phyloP scores from a whole-genome alignment of 2,888 invertebrate species.

The Rhyacophila evoluta region DNA sequence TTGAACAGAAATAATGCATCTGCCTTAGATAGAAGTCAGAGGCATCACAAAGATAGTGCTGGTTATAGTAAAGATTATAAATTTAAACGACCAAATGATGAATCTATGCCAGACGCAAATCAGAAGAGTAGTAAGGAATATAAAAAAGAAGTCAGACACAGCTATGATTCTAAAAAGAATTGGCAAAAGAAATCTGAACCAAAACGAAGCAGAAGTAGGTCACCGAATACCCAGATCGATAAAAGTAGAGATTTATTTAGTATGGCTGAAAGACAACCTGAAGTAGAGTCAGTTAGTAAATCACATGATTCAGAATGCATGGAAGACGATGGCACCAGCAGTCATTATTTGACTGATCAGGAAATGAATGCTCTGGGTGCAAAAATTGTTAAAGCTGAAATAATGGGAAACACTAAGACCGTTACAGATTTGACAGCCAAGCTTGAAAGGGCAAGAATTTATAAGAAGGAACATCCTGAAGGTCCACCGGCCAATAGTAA shows the following conservation, averaged over 20 bases:
- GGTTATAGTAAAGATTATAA: constrained; percentile 59
- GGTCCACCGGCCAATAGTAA: constrained; percentile 55
- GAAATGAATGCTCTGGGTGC: constrained; percentile 93
- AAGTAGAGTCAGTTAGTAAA: neutral
- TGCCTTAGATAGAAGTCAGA: neutral
- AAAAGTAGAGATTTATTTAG: neutral
- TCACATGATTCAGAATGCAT: neutral
- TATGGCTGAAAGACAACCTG: neutral
- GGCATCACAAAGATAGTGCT: constrained; percentile 62
- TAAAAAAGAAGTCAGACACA: neutral
- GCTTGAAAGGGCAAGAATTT: constrained; percentile 77
- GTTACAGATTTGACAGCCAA: constrained; percentile 79
- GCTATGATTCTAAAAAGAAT: constrained; percentile 16
- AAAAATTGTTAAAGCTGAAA: constrained; percentile 93
- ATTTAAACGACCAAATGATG: neutral
- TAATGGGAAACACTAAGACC: constrained; percentile 83
- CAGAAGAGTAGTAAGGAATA: neutral
- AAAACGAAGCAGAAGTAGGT: neutral
- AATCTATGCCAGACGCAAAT: neutral
- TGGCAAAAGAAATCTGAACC: constrained; percentile 21
- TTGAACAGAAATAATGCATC: neutral
- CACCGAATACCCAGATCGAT: neutral
- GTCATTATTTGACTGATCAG: constrained; percentile 75
- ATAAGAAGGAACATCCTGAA: constrained; percentile 64
- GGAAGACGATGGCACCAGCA: constrained; percentile 44